Evolutionary conservation across 2,888 invertebrate genomes (phyloP), one percentile per base, ranked within the genome.

Genomic region (Yponomeuta malinellus): DNA sequence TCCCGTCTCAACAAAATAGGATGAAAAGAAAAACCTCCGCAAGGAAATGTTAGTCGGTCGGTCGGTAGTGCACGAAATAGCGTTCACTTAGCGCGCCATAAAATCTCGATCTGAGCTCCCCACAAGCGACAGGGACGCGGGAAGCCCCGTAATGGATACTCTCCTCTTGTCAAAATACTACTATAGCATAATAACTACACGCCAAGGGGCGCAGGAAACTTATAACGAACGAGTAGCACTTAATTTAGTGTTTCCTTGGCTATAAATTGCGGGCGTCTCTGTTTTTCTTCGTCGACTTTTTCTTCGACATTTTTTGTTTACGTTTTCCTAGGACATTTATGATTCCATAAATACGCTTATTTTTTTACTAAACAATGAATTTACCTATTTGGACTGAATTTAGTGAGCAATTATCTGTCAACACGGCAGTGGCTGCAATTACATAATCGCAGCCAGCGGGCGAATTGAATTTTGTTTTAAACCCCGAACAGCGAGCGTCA

Each of bases 391-490:
- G 3, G 4, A 48, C 81, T 79, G 82, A 81, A 86, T 86, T 86
- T 84, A 82, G 83, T 82, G 81, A 79, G 81, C 85, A 86, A 87
- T 86, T 87, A 83, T 82, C 80, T 82, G 83, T 80, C 81, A 82
- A 79, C 78, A 78, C 48, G 79, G 79, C 78, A 78, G 76, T 76
- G 77, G 65, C 75, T 81, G 81, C 84, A 86, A 87, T 86, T 86
- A 86, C 81, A 77, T 80, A 79, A 81, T 80, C 81, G 82, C 82
- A 79, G 81, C 79, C 82, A 81, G 82, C 33, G 23, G 1, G 23
- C 75, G 82, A 86, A 85, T 89, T 86, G 81, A 86, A 89, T 88
- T 88, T 85, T 87, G 82, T 87, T 90, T 90, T 85, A 84, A 89
- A 84, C 80, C 79, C 77, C 80, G 84, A 83, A 81, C 82, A 75